These are phyloP conservation scores for Cercopithecus mona DNA, from an alignment of 2,113 vertebrate genomes.

Conservation along the genomic window DNA sequence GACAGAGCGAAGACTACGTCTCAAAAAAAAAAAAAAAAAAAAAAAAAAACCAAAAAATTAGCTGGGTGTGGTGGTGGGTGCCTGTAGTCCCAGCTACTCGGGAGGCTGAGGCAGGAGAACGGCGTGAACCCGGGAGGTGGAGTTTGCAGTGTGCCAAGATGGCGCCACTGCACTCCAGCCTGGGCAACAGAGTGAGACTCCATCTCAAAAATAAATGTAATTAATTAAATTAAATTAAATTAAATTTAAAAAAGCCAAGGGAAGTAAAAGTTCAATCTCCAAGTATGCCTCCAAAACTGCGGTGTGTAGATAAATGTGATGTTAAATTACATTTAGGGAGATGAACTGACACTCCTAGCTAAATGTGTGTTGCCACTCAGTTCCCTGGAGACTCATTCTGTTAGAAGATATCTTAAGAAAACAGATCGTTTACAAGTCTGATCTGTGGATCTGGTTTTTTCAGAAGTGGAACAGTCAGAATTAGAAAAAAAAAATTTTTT, in stretches of 20 bases:
- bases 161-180: no score
- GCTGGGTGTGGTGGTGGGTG: no score
- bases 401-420: conserved; percentile 35
- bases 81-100: no score
- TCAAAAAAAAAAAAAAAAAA: no score
- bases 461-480: neutral
- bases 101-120: no score
- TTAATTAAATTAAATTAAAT: neutral
- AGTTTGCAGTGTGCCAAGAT: no score
- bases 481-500: conserved; percentile 36
- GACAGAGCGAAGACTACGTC: no score
- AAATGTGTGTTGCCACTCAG: neutral
- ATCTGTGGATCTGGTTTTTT: conserved; percentile 37
- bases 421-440: conserved; percentile 27
- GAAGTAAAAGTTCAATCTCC: neutral
- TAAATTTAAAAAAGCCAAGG: neutral
- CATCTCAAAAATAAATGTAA: no score
- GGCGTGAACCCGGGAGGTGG: no score
- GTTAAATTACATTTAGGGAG: neutral
- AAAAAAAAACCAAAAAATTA: no score
- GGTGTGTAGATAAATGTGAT: neutral
- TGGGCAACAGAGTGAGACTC: no score
- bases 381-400: neutral
- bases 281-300: neutral
- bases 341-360: neutral